phyloP scores from a whole-genome alignment of 2,113 vertebrate genomes.

The Anarrhichthys ocellatus region DNA sequence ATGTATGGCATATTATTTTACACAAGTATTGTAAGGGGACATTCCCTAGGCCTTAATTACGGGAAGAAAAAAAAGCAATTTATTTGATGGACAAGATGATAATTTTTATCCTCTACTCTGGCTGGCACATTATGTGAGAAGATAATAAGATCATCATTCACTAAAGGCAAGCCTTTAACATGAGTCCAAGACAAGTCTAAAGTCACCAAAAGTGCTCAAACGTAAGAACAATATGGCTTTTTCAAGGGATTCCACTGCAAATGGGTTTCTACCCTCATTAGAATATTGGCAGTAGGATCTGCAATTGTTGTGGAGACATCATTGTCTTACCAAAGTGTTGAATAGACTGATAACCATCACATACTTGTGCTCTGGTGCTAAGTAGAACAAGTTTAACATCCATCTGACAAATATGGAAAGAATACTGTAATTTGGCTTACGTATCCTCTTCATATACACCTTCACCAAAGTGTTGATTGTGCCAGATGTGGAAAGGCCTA shows the following conservation, averaged over 20 bases:
- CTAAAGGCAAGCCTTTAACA: conserved; percentile 4
- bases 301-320: not conserved
- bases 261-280: not conserved
- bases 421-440: not conserved
- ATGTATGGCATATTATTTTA: not conserved
- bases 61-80: not conserved
- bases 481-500: not conserved
- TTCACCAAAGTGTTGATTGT: not conserved
- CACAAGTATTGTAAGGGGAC: not conserved
- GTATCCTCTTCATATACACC: not conserved
- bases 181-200: not conserved
- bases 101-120: not conserved
- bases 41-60: not conserved
- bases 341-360: not conserved
- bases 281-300: not conserved
- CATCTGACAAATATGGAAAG: not conserved
- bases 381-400: not conserved
- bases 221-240: not conserved
- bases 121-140: not conserved
- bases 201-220: not conserved
- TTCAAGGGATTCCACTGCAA: not conserved
- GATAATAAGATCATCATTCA: conserved; percentile 2
- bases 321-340: not conserved
- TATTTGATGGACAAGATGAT: conserved; percentile 2
- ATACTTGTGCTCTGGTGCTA: not conserved